phyloP scores from a whole-genome alignment of 1,140 invertebrate genomes.

The Araneus ventricosus region DNA sequence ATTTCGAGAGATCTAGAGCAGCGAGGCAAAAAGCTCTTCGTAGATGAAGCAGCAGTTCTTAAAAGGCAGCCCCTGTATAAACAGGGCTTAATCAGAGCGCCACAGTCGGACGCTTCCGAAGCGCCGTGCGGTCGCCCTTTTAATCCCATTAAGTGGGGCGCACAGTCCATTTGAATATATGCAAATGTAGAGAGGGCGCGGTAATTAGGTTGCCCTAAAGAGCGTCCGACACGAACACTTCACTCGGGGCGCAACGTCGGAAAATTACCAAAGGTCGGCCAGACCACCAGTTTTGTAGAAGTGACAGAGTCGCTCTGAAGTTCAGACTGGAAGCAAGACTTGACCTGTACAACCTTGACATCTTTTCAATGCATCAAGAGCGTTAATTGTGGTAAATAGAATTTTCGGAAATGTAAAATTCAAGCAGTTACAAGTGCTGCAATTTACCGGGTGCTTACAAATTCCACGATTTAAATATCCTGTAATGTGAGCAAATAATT shows the following conservation, averaged over 20 bases:
- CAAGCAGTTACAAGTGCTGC: too few relatives aligned
- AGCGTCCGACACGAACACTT: background rate
- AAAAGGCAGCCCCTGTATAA: background rate
- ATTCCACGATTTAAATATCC: too few relatives aligned
- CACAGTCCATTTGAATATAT: conserved; percentile 51
- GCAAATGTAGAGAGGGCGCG: conserved; percentile 39
- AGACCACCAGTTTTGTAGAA: too few relatives aligned
- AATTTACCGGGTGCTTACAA: too few relatives aligned
- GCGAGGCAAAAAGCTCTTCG: background rate
- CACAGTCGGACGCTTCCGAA: background rate
- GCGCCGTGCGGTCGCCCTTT: background rate
- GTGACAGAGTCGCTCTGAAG: too few relatives aligned
- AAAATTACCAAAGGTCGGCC: background rate
- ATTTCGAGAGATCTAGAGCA: background rate
- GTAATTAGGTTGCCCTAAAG: conserved; percentile 20
- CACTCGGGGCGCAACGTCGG: background rate
- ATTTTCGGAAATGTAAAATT: too few relatives aligned
- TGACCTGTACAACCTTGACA: too few relatives aligned
- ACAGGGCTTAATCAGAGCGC: background rate
- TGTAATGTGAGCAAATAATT: too few relatives aligned
- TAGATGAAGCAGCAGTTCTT: background rate
- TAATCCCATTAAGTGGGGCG: conserved; percentile 55
- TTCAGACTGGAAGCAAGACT: too few relatives aligned
- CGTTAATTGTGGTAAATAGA: too few relatives aligned
- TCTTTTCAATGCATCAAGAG: too few relatives aligned